Evolutionary conservation across 2,113 vertebrate genomes (phyloP), one percentile per base, ranked within the genome.

Genomic region (Pithys albifrons): DNA sequence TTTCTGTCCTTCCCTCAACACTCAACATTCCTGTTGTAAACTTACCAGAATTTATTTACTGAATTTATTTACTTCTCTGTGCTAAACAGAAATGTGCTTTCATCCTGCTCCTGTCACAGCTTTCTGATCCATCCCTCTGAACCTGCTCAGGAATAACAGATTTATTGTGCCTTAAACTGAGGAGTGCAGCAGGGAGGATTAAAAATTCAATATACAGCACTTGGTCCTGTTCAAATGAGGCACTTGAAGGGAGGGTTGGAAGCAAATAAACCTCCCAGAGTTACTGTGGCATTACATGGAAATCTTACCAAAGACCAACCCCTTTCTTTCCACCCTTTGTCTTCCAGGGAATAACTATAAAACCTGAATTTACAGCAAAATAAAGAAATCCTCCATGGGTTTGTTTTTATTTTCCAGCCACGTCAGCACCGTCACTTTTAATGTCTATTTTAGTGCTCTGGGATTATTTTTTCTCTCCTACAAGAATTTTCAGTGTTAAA

Each of bases 1-100:
- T 89, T 75, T 46, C 24, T 61, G 33, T 71, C 37, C 43, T 33
- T 28, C 31, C n/a, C 37, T 59, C 58, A 62, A 16, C 58, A 2
- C 0, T 3, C 52, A 6, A 6, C 2, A 0, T 27, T 24, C 24
- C 66, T 20, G 10, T 5, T 22, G 48, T 35, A 41, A 5, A 72
- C 64, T 46, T 4, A 6, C 39, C 39, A 39, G 9, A 39, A 39
- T 39, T 39, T 39, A 39, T 39, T 39, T 39, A 12, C 9, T 55
- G 86, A 83, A 59, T 85, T 88, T 27, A 15, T 77, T 52, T 31
- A 3, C 49, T 43, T 22, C 5, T n/a, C 69, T 73, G 29, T 29
- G 55, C 78, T 43, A 61, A 92, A 77, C 19, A 73, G 9, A 88
- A 85, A 93, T 57, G 37, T 20, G 4, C 74, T 88, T 88, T 66